These are phyloP conservation scores for Moxostoma hubbsi DNA, from an alignment of 2,797 vertebrate genomes.

Conservation along the genomic window DNA sequence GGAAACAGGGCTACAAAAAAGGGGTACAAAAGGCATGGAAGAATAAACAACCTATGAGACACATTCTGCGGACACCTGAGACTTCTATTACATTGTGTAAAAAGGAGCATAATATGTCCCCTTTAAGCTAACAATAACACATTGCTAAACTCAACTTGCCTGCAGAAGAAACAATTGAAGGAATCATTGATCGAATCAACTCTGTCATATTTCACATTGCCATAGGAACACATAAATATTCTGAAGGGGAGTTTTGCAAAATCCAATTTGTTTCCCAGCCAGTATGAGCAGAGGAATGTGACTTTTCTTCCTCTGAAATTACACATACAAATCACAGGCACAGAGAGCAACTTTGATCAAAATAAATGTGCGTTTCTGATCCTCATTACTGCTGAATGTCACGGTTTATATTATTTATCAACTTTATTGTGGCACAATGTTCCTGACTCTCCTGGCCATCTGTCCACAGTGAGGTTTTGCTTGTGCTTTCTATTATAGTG, in stretches of 20 bases:
- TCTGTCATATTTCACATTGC: constrained; percentile 18
- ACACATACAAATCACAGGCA: not conserved
- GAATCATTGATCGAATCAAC: not conserved
- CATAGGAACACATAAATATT: constrained; percentile 38
- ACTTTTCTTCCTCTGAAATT: constrained; percentile 12
- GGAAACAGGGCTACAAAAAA: too few relatives aligned
- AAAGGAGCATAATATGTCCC: too few relatives aligned
- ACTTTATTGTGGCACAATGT: constrained; percentile 53
- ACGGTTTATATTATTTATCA: constrained; percentile 59
- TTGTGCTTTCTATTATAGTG: constrained; percentile 55
- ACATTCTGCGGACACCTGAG: too few relatives aligned
- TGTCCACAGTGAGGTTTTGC: constrained; percentile 62
- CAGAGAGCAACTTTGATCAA: constrained; percentile 1
- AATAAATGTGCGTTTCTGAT: constrained; percentile 8
- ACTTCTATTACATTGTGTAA: too few relatives aligned
- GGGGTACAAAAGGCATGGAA: too few relatives aligned
- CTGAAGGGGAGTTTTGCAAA: constrained; percentile 15
- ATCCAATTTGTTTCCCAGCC: constrained; percentile 1
- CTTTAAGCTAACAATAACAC: not conserved
- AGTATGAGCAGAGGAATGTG: constrained; percentile 6
- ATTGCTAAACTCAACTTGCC: not conserved
- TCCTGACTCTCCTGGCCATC: constrained; percentile 62
- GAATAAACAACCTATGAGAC: too few relatives aligned
- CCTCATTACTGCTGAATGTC: constrained; percentile 38
- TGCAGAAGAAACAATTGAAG: not conserved